phyloP scores from a whole-genome alignment of 2,797 vertebrate species.

The Hydrocynus forskahlii region DNA sequence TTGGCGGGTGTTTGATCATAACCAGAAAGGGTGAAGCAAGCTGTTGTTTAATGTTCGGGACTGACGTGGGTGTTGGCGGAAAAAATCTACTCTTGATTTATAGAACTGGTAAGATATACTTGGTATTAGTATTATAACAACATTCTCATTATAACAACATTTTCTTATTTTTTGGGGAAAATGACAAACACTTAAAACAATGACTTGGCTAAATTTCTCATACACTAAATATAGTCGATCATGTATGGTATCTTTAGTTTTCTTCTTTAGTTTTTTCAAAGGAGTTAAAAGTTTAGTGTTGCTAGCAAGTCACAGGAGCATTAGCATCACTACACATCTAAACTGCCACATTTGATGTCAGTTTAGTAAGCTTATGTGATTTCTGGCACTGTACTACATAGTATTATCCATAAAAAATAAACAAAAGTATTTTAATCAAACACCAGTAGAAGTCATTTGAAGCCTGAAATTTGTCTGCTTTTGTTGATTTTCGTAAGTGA shows the following conservation, averaged over 20 bases:
- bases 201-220: neutral
- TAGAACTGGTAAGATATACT: neutral
- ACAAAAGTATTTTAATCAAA: too few species aligned
- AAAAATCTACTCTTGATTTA: neutral
- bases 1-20: neutral
- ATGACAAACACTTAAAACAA: neutral
- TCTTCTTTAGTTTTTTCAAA: too few species aligned
- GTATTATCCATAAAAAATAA: neutral
- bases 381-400: neutral
- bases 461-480: too few species aligned
- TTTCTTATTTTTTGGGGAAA: neutral
- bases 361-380: neutral
- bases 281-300: too few species aligned
- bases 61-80: neutral
- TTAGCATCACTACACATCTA: neutral
- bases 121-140: neutral
- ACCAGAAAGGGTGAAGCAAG: conserved; percentile 1
- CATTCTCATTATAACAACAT: too few species aligned
- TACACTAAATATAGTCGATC: neutral
- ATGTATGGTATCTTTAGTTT: too few species aligned
- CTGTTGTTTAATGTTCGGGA: neutral
- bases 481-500: too few species aligned
- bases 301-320: neutral
- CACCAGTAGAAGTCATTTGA: too few species aligned
- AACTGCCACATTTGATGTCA: neutral